Conservation (phyloP, 2,888 invertebrate species). For the Asteroscopus sphinx region DNA sequence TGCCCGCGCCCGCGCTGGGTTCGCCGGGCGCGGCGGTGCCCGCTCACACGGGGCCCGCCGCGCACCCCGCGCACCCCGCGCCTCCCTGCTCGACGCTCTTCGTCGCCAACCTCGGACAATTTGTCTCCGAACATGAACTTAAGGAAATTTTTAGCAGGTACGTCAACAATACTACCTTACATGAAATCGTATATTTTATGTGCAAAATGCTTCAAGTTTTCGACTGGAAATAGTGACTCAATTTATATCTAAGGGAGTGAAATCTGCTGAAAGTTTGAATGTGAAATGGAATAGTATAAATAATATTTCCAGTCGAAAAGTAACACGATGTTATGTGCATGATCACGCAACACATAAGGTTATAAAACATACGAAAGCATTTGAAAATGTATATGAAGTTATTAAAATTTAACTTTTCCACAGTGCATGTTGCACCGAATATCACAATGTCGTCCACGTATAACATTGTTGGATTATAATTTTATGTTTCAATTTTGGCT, state of each 20-base stretch:
- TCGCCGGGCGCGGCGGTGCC: constrained; percentile 95
- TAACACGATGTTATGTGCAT: constrained; percentile 75
- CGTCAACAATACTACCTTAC: constrained; percentile 10
- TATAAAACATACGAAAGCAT: constrained; percentile 54
- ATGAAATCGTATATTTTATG: constrained; percentile 39
- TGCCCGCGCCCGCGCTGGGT: constrained; percentile 97
- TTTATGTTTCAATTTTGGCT: constrained; percentile 71
- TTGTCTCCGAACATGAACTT: constrained; percentile 99
- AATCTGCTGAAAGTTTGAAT: constrained; percentile 2
- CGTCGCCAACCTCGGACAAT: constrained; percentile 99
- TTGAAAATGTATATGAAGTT: constrained; percentile 63
- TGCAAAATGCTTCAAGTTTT: constrained; percentile 61
- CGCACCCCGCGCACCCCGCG: constrained; percentile 91
- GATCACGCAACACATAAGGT: constrained; percentile 66
- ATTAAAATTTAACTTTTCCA: constrained; percentile 69
- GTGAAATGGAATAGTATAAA: constrained; percentile 18
- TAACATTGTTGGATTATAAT: constrained; percentile 73
- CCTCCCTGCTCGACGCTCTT: constrained; percentile 99
- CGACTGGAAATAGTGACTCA: constrained; percentile 60
- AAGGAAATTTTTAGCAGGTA: constrained; percentile 99
- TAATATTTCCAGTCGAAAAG: constrained; percentile 71
- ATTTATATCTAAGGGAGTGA: constrained; percentile 8
- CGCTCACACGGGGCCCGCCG: constrained; percentile 90
- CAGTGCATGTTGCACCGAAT: constrained; percentile 87
- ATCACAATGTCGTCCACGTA: constrained; percentile 79